Evolutionary conservation across 2,888 invertebrate species (phyloP).

Genomic region (Sceliomorpha sp.): DNA sequence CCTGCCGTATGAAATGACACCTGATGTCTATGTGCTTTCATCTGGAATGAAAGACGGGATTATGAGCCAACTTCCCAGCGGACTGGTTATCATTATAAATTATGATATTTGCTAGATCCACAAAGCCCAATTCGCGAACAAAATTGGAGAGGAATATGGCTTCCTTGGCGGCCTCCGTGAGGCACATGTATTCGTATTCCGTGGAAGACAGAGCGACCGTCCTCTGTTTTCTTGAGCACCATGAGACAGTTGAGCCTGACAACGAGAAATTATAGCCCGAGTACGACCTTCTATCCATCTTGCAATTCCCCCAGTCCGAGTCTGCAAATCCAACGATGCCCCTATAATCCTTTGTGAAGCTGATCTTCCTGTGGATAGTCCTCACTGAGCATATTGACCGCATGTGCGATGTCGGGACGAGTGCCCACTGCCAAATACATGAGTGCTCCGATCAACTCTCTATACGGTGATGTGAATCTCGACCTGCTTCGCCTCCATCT

Average conservation of each 20-base stretch:
- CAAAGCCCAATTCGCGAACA: conserved; percentile 1
- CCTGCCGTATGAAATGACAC: conserved; percentile 1
- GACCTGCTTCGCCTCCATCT: too few relatives aligned
- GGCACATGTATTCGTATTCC: conserved; percentile 33
- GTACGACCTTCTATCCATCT: conserved; percentile 9
- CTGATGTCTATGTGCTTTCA: conserved; percentile 13
- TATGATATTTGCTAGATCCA: not conserved
- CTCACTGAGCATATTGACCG: conserved; percentile 45
- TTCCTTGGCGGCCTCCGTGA: conserved; percentile 39
- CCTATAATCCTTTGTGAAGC: not conserved
- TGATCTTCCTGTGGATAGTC: not conserved
- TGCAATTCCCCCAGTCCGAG: conserved; percentile 14
- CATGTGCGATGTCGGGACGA: conserved; percentile 49
- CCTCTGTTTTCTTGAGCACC: conserved; percentile 11
- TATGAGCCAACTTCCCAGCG: conserved; percentile 11
- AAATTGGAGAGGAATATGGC: conserved; percentile 21
- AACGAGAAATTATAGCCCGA: conserved; percentile 11
- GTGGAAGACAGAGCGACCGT: conserved; percentile 14
- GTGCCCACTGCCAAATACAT: conserved; percentile 47
- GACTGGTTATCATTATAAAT: conserved; percentile 16
- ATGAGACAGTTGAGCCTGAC: conserved; percentile 1
- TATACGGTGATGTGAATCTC: conserved; percentile 40
- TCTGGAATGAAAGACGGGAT: conserved; percentile 8
- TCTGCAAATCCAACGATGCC: conserved; percentile 4
- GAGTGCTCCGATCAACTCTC: conserved; percentile 34